These are phyloP conservation scores for Alouatta palliata DNA, from an alignment of 2,113 vertebrate genomes.

Conservation along the genomic window DNA sequence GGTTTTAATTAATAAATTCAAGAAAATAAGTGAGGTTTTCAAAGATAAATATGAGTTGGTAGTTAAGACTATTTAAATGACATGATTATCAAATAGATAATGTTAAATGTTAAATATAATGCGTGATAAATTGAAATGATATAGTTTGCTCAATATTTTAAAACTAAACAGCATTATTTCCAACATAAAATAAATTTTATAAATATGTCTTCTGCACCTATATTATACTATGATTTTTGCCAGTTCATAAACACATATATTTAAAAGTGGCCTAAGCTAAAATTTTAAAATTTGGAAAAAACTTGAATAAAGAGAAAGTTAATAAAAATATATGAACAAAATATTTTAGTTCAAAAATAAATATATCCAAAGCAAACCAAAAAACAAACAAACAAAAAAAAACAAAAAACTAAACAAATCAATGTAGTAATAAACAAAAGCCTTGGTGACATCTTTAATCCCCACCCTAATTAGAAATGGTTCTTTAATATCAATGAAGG, in stretches of 20 bases:
- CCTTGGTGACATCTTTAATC: neutral
- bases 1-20: neutral
- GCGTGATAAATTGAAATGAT: neutral
- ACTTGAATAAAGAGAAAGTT: neutral
- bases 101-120: neutral
- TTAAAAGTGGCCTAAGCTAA: too few relatives aligned
- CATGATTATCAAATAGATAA: neutral
- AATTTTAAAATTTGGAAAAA: neutral
- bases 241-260: neutral
- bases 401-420: too few relatives aligned
- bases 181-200: neutral
- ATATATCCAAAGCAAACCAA: neutral
- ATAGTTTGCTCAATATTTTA: neutral
- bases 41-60: neutral
- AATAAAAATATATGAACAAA: neutral
- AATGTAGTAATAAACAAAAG: neutral
- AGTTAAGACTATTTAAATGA: neutral
- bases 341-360: neutral
- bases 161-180: neutral
- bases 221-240: neutral
- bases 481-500: neutral
- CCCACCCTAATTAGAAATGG: neutral
- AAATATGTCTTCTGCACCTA: neutral
- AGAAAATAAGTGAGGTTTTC: neutral
- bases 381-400: neutral